A percentile compares a stretch with the other conserved stretches of the same genome.
These are phyloP conservation scores for Lepidurus packardi DNA, from an alignment of 1,140 invertebrate genomes.

Conservation along the genomic window DNA sequence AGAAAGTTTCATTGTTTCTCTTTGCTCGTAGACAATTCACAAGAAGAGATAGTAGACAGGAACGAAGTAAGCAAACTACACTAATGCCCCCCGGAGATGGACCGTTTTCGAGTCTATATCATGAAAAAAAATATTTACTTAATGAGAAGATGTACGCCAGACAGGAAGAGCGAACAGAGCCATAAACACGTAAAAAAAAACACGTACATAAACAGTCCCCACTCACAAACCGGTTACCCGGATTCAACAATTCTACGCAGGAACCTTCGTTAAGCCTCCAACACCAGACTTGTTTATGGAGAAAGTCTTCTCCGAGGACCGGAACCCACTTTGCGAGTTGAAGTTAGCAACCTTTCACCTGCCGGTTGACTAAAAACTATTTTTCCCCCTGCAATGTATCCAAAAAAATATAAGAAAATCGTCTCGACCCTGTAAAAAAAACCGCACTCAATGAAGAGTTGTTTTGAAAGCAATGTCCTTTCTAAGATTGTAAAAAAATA, in stretches of 20 bases:
- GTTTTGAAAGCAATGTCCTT: background rate
- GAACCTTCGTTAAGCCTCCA: background rate
- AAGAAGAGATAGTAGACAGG: background rate
- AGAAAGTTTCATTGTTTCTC: constrained; percentile 22
- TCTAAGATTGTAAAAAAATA: too few relatives aligned
- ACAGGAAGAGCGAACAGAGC: background rate
- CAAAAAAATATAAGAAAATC: background rate
- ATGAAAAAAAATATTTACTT: background rate
- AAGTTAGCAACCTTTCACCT: background rate
- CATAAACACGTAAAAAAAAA: constrained; percentile 6
- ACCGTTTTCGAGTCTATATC: background rate
- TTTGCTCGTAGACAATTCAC: background rate
- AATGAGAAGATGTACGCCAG: background rate
- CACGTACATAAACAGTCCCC: background rate
- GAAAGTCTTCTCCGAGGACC: background rate
- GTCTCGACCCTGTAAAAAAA: background rate
- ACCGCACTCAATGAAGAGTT: background rate
- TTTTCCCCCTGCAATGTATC: background rate
- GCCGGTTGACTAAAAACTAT: background rate
- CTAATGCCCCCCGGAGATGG: background rate
- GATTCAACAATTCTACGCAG: background rate
- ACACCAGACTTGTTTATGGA: background rate
- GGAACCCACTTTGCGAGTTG: background rate
- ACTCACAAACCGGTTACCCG: background rate
- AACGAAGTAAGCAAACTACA: background rate